Percentiles rank a stretch among this genome's conserved stretches.
Evolutionary conservation across 2,113 vertebrate species (phyloP).

Genomic region (Hipposideros armiger): DNA sequence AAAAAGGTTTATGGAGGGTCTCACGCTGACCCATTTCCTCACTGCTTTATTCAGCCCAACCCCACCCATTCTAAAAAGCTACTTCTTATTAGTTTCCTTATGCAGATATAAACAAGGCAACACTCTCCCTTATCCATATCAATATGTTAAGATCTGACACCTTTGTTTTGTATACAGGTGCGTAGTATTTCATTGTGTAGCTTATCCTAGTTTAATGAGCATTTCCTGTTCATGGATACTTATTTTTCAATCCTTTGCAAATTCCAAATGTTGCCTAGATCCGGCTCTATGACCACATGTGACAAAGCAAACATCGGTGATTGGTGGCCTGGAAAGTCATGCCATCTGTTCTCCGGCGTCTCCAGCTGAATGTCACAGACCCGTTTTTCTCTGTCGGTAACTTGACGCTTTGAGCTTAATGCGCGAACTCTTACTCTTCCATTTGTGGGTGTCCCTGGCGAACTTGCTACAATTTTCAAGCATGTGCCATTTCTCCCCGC

Average conservation of each 20-base stretch:
- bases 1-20: no score
- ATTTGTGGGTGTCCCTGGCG: fast-evolving
- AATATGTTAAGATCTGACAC: no score
- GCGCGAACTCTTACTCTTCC: no score
- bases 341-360: background rate
- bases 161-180: fast-evolving
- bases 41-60: fast-evolving
- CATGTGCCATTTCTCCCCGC: fast-evolving
- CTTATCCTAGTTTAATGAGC: background rate
- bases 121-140: fast-evolving
- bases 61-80: fast-evolving
- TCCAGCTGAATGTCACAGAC: no score
- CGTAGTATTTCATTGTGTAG: fast-evolving
- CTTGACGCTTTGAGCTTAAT: fast-evolving
- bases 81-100: background rate
- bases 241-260: background rate
- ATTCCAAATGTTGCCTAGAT: background rate
- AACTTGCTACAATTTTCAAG: fast-evolving
- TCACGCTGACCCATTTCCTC: background rate
- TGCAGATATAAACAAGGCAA: background rate
- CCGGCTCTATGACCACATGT: fast-evolving
- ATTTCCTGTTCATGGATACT: no score
- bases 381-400: fast-evolving
- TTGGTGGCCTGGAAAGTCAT: fast-evolving
- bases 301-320: no score